phyloP scores from a whole-genome alignment of 2,797 vertebrate genomes.

The Lateolabrax maculatus region DNA sequence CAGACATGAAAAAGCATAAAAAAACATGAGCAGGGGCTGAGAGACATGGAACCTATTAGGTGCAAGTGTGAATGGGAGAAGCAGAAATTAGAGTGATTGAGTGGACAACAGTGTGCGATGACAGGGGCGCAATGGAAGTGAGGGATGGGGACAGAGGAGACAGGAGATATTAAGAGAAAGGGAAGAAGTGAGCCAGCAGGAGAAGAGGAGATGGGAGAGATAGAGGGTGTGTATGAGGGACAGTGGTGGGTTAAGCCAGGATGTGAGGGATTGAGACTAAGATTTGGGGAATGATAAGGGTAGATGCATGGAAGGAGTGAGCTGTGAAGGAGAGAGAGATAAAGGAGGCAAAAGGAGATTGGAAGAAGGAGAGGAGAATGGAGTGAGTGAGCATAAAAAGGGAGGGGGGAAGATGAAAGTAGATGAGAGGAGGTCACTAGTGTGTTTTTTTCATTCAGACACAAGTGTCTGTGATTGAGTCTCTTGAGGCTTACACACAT shows the following conservation, averaged over 20 bases:
- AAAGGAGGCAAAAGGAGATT: background rate
- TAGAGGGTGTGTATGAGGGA: background rate
- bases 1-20: slow-evolving; percentile 42
- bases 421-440: slow-evolving; percentile 33
- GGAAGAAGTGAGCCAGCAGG: background rate
- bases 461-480: slow-evolving; percentile 54
- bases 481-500: slow-evolving; percentile 54
- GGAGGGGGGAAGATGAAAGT: slow-evolving; percentile 17
- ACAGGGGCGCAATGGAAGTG: slow-evolving; percentile 43
- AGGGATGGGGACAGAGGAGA: slow-evolving; percentile 43
- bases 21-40: slow-evolving; percentile 46
- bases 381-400: slow-evolving; percentile 9
- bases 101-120: slow-evolving; percentile 50
- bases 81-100: slow-evolving; percentile 63
- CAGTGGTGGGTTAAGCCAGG: background rate
- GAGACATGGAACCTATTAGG: slow-evolving; percentile 34
- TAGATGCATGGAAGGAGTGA: background rate
- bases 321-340: background rate
- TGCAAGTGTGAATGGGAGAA: slow-evolving; percentile 44
- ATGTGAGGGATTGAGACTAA: slow-evolving; percentile 1
- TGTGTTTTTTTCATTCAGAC: slow-evolving; percentile 34
- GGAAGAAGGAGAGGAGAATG: background rate
- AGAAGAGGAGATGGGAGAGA: background rate
- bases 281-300: slow-evolving; percentile 8
- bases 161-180: slow-evolving; percentile 18